A percentile compares a stretch with the other conserved stretches of the same genome.
These are phyloP conservation scores for Enteromius mattozi DNA, from an alignment of 2,797 vertebrate species.

Conservation along the genomic window DNA sequence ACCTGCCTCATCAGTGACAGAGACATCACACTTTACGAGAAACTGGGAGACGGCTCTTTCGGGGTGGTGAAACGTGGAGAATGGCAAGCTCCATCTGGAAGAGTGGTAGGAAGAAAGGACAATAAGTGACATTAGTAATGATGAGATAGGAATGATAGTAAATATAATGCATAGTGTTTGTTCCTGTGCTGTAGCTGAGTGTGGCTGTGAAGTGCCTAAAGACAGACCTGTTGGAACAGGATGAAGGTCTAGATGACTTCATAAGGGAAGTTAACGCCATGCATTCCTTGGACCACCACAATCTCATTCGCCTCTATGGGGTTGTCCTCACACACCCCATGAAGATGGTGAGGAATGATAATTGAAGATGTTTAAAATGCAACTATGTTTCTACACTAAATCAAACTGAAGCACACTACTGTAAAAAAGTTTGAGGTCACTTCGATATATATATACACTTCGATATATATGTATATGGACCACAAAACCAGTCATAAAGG, in stretches of 20 bases:
- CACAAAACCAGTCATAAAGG: too few relatives aligned
- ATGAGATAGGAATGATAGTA: not conserved
- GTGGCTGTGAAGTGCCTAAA: slow-evolving; percentile 98
- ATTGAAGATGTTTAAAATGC: not conserved
- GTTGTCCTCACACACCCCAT: slow-evolving; percentile 97
- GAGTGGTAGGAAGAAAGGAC: slow-evolving; percentile 83
- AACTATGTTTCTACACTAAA: not conserved
- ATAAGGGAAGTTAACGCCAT: slow-evolving; percentile 98
- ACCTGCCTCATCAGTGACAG: slow-evolving; percentile 95
- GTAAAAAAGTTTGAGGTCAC: too few relatives aligned
- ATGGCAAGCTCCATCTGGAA: slow-evolving; percentile 87
- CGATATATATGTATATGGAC: too few relatives aligned
- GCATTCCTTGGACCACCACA: slow-evolving; percentile 95
- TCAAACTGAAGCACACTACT: not conserved
- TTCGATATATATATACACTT: too few relatives aligned
- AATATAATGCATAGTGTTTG: not conserved
- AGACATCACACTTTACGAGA: slow-evolving; percentile 91
- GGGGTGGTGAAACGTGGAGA: slow-evolving; percentile 93
- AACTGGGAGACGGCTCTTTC: slow-evolving; percentile 94
- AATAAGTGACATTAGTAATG: not conserved
- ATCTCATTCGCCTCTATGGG: slow-evolving; percentile 94
- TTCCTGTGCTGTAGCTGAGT: slow-evolving; percentile 77
- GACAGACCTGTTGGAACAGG: slow-evolving; percentile 88
- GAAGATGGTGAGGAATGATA: slow-evolving; percentile 90
- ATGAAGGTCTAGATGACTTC: slow-evolving; percentile 94